Base-by-base conservation (phyloP, 2,797 vertebrate genomes). In the Molossus alvarezi region DNA sequence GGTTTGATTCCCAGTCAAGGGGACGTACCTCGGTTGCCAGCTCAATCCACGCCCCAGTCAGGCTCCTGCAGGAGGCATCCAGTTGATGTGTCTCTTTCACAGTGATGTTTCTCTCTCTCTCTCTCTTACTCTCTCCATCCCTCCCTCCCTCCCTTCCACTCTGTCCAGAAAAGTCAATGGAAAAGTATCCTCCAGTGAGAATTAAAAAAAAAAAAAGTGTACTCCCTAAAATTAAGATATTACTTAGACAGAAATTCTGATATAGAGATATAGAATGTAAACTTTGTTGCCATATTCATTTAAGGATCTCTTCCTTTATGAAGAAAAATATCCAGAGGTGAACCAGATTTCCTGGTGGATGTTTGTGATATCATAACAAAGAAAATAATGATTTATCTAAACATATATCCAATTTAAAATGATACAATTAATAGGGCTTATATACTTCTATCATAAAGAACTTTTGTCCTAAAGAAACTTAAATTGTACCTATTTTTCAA, bases 141-240 rank as follows among this genome's bases (percentile, higher is more conserved):
- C 41, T 45, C 41, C 41, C 41, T 45, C 41, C 41, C 41, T 45
- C 6, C 41, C 41, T 45, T 45, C 41, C 41, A 45, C 41, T 45
- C 41, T 45, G 41, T 45, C 41, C 5, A 45, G 41, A 45, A 45
- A 45, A 45, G 41, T 45, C 41, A 45, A 45, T 45, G 41, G 41
- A 45, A 45, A 45, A 45, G 41, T 45, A 45, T 45, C 41, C 41
- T 45, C 41, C 41, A 45, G 41, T 45, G 41, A 45, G 41, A 6
- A 45, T 45, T 45, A 45, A 45, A 45, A 45, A 45, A 21, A 58
- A 92, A 51, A 6, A 41, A 17, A 84, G 3, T 33, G 0, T 51
- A n/a, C 15, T 93, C 14, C n/a, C 51, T 76, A 71, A 90, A 96
- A 93, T 75, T 15, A 88, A 65, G 45, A 60, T 88, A 67, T 37